Evolutionary conservation across 2,113 vertebrate species (phyloP).

Genomic region (Romanogobio albipinnatus): DNA sequence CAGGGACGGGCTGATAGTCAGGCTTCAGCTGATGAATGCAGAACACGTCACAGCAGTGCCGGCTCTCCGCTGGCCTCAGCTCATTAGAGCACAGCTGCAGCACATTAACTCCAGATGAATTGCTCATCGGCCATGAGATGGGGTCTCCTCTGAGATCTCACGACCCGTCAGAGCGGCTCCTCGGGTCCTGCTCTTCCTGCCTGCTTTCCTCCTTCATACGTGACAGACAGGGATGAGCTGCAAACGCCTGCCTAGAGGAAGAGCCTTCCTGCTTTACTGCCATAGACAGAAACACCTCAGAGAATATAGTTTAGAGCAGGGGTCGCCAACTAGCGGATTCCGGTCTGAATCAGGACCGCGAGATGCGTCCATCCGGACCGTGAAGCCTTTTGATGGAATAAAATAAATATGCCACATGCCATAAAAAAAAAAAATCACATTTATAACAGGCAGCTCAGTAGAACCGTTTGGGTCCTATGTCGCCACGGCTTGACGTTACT

Average conservation of each 20-base stretch:
- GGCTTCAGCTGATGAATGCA: constrained; percentile 54
- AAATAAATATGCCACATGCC: too few relatives aligned
- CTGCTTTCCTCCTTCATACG: constrained; percentile 57
- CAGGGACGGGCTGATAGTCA: background rate
- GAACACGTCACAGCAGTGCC: constrained; percentile 58
- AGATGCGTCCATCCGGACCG: too few relatives aligned
- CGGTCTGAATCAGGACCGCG: too few relatives aligned
- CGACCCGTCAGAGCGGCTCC: constrained; percentile 58
- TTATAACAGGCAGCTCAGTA: too few relatives aligned
- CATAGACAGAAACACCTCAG: background rate
- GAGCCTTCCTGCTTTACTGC: background rate
- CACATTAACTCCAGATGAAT: constrained; percentile 75
- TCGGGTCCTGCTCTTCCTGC: constrained; percentile 52
- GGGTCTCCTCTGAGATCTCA: constrained; percentile 67
- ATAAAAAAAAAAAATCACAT: too few relatives aligned
- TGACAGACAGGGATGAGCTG: constrained; percentile 31
- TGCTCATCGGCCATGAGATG: constrained; percentile 71
- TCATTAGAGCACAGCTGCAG: constrained; percentile 77
- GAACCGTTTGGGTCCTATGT: too few relatives aligned
- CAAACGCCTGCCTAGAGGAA: background rate
- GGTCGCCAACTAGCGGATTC: too few relatives aligned
- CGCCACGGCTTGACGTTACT: too few relatives aligned
- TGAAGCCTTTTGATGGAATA: too few relatives aligned
- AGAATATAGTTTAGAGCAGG: background rate
- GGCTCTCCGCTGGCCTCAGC: constrained; percentile 58